Evolutionary conservation across 2,113 vertebrate species (phyloP).

Genomic region (Corynorhinus townsendii): DNA sequence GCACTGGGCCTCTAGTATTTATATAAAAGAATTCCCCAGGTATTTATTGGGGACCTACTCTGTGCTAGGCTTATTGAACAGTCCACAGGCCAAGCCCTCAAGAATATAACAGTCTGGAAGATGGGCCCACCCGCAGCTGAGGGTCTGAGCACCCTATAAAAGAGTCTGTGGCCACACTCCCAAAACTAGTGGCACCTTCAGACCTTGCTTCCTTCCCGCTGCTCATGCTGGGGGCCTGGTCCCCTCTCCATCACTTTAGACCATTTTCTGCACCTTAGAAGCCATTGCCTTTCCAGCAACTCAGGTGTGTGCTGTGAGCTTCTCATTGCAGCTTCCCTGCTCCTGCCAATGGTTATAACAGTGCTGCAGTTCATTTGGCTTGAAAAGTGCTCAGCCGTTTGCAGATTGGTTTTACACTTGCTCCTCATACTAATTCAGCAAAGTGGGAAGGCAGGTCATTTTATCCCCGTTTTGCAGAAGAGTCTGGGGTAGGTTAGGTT

Average conservation of each 20-base stretch:
- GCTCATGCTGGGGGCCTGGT: neutral
- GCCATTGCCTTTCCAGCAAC: neutral
- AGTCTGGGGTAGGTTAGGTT: neutral
- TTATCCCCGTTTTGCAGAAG: neutral
- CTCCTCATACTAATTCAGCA: neutral
- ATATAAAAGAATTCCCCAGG: neutral
- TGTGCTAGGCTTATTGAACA: neutral
- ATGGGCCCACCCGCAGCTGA: neutral
- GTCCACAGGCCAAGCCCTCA: neutral
- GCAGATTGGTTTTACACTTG: neutral
- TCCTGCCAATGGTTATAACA: neutral
- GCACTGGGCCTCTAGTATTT: too few species aligned
- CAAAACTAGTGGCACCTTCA: neutral
- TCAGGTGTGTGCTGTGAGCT: neutral
- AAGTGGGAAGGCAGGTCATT: neutral
- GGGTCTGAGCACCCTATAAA: neutral
- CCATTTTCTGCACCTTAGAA: neutral
- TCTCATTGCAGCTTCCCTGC: too few species aligned
- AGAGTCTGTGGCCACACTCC: neutral
- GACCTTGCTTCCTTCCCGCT: neutral
- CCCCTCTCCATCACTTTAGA: neutral
- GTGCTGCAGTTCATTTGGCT: neutral
- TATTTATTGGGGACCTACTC: neutral
- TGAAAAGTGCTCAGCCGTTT: neutral
- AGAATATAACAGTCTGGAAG: neutral